Evolutionary conservation across 2,113 vertebrate species (phyloP), one percentile per base, ranked within the genome.

Genomic region (Calyptommatus sinebrachiatus): DNA sequence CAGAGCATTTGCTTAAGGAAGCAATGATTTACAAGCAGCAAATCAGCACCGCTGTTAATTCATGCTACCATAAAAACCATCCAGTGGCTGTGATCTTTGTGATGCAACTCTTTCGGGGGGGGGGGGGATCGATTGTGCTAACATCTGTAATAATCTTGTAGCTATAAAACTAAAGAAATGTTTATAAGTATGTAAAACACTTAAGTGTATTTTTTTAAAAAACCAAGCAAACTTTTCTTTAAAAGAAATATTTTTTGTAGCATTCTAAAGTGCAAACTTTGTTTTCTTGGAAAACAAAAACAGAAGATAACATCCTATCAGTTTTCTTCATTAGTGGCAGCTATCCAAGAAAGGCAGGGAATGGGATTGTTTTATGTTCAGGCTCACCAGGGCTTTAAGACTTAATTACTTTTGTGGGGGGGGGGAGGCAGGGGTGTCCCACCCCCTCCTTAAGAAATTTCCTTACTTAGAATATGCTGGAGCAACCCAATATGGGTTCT

Each of bases 401-500:
- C 86, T 65, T 65, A 81, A 29, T 14, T 79, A 76, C 50, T 74
- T 80, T 16, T 79, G 35, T 18, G 18, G n/a, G 35, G 35, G 35
- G 35, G 35, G 35, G 35, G n/a, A n/a, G n/a, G n/a, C n/a, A 41
- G 35, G 35, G 35, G 35, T 41, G 35, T 41, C 22, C 21, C 48
- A 3, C 26, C 24, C 41, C 53, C 31, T 68, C 65, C 83, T 63
- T 45, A 75, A 57, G 87, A 78, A 65, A 76, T 8, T 79, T 86
- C 53, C 92, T 97, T 96, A 99, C 98, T 92, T 91, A 78, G 93
- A 96, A 89, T 99, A 99, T 0, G 98, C 98, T 0, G 98, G 98
- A 12, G 98, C 97, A 50, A 99, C 95, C 98, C 98, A 99, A 89
- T 97, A 99, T 0, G 98, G 98, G 93, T 98, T 97, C 20, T 98